These are phyloP conservation scores for Neosilurus mollespiculum DNA, from an alignment of 2,797 vertebrate species.

Conservation along the genomic window DNA sequence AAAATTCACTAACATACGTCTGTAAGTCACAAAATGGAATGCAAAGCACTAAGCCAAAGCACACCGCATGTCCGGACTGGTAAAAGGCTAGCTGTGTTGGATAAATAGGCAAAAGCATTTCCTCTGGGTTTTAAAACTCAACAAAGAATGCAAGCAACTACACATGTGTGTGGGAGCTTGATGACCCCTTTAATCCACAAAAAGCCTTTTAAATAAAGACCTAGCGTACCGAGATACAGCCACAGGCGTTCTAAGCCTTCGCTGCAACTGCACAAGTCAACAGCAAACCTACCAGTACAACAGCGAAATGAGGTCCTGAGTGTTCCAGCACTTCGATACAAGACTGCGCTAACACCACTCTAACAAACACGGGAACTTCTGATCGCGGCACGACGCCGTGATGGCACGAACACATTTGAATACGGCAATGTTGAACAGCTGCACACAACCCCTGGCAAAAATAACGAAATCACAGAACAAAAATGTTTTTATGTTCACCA, in stretches of 20 bases:
- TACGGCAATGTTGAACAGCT: background rate
- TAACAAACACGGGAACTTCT: background rate
- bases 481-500: background rate
- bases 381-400: too few species aligned
- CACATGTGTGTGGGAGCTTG: slow-evolving; percentile 31
- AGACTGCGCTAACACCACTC: background rate
- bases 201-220: slow-evolving; percentile 53
- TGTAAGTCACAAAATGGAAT: slow-evolving; percentile 35
- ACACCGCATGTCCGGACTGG: slow-evolving; percentile 25
- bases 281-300: background rate
- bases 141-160: slow-evolving; percentile 26
- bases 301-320: background rate
- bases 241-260: slow-evolving; percentile 43
- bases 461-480: too few species aligned
- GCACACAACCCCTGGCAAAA: too few species aligned
- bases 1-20: slow-evolving; percentile 20
- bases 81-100: slow-evolving; percentile 40
- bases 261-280: slow-evolving; percentile 19
- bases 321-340: background rate
- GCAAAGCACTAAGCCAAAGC: slow-evolving; percentile 7
- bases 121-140: slow-evolving; percentile 45
- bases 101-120: slow-evolving; percentile 41
- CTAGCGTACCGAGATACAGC: slow-evolving; percentile 45
- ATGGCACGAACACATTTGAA: background rate
- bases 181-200: slow-evolving; percentile 55